phyloP scores from a whole-genome alignment of 2,888 invertebrate species.

The Dynastes tityus region DNA sequence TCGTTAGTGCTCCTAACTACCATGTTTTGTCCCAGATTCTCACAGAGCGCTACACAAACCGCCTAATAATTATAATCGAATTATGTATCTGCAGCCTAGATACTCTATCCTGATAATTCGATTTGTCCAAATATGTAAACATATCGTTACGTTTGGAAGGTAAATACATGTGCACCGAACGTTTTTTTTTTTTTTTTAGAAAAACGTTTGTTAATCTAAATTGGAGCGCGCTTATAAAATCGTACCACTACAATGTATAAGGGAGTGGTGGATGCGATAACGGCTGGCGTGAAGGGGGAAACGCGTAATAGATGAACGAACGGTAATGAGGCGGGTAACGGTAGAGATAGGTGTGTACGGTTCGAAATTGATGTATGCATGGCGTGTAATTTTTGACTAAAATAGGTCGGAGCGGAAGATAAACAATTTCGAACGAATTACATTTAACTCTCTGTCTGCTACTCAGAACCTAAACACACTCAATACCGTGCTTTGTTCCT shows the following conservation, averaged over 20 bases:
- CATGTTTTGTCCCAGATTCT: background rate
- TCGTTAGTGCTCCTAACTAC: background rate
- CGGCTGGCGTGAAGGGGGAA: slow-evolving; percentile 26
- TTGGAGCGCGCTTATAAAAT: slow-evolving; percentile 28
- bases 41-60: background rate
- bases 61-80: slow-evolving; percentile 21
- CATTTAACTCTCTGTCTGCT: slow-evolving; percentile 7
- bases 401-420: slow-evolving; percentile 52
- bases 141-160: background rate
- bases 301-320: slow-evolving; percentile 53
- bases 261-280: slow-evolving; percentile 45
- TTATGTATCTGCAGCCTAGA: background rate
- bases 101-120: slow-evolving; percentile 14
- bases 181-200: background rate
- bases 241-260: background rate
- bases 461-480: slow-evolving; percentile 4
- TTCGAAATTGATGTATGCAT: slow-evolving; percentile 56
- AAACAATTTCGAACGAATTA: slow-evolving; percentile 44
- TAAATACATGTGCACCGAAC: background rate
- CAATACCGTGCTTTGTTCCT: slow-evolving; percentile 10
- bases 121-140: slow-evolving; percentile 23
- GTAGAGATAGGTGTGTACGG: slow-evolving; percentile 56
- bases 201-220: slow-evolving; percentile 20
- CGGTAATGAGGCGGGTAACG: slow-evolving; percentile 53
- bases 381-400: slow-evolving; percentile 54